These are phyloP conservation scores for Rhagium mordax DNA, from an alignment of 2,888 invertebrate genomes.

Conservation along the genomic window DNA sequence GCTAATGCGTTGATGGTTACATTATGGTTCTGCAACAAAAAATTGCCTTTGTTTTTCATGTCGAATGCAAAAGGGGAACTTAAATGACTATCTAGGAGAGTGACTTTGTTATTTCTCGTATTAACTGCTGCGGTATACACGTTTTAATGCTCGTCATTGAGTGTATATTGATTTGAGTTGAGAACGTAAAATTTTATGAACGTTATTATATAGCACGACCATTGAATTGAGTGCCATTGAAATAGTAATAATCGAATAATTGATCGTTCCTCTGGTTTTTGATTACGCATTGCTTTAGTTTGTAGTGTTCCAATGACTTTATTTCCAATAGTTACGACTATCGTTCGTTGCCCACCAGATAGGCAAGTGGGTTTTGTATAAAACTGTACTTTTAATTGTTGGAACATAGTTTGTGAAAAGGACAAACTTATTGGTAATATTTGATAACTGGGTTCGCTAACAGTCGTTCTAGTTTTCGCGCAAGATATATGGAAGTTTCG, in stretches of 20 bases:
- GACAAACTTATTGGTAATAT: neutral
- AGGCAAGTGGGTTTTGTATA: neutral
- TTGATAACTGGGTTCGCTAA: too few relatives aligned
- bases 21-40: conserved; percentile 46
- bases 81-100: conserved; percentile 25
- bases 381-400: conserved; percentile 14
- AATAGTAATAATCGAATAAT: conserved; percentile 66
- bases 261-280: conserved; percentile 64
- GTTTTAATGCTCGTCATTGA: conserved; percentile 62
- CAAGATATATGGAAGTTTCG: too few relatives aligned
- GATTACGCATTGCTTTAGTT: conserved; percentile 61
- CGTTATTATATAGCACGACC: conserved; percentile 65
- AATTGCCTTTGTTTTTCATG: conserved; percentile 52
- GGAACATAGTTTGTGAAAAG: neutral
- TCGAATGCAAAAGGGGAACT: conserved; percentile 29
- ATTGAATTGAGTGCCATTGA: conserved; percentile 64
- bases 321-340: conserved; percentile 40
- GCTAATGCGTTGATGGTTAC: conserved; percentile 50
- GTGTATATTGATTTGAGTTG: conserved; percentile 64
- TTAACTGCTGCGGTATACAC: conserved; percentile 60
- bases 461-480: too few relatives aligned
- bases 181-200: conserved; percentile 67
- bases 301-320: conserved; percentile 54
- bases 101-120: conserved; percentile 58
- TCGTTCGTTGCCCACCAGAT: conserved; percentile 20